Conservation (phyloP, 2,888 invertebrate genomes). For the Acronicta aceris region DNA sequence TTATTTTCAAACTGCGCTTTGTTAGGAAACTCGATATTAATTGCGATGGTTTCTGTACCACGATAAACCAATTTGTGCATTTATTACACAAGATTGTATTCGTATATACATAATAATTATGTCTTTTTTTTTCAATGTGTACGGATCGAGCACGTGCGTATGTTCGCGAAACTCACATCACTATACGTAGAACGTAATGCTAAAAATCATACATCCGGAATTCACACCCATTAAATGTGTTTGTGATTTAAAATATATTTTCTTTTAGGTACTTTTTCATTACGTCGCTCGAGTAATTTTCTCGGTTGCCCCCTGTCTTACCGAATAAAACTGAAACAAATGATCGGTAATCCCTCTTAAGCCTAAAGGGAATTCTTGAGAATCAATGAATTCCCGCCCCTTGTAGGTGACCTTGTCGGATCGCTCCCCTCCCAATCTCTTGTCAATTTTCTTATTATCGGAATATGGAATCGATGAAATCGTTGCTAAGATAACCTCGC, state of each 20-base stretch:
- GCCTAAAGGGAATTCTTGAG: conserved; percentile 53
- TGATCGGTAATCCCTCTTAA: conserved; percentile 61
- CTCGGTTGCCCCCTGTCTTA: conserved; percentile 41
- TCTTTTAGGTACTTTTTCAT: conserved; percentile 40
- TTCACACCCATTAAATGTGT: conserved; percentile 21
- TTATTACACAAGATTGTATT: too few species aligned
- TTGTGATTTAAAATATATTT: conserved; percentile 34
- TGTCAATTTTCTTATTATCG: conserved; percentile 67
- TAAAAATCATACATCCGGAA: neutral
- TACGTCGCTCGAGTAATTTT: conserved; percentile 45
- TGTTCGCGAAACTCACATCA: too few species aligned
- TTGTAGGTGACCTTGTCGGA: conserved; percentile 52
- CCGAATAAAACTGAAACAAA: conserved; percentile 61
- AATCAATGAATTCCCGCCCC: conserved; percentile 55
- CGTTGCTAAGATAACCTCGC: conserved; percentile 40
- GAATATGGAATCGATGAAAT: conserved; percentile 55
- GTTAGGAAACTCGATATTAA: neutral
- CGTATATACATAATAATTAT: neutral
- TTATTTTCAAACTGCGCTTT: neutral
- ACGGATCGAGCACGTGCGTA: too few species aligned
- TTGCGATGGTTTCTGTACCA: neutral
- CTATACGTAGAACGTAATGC: conserved; percentile 8
- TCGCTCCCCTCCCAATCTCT: conserved; percentile 52
- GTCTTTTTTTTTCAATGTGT: too few species aligned
- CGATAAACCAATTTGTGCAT: too few species aligned